Percentiles rank a stretch among this genome's conserved stretches.
phyloP scores from a whole-genome alignment of 23 tunicate species.

The Pegea sp. region DNA sequence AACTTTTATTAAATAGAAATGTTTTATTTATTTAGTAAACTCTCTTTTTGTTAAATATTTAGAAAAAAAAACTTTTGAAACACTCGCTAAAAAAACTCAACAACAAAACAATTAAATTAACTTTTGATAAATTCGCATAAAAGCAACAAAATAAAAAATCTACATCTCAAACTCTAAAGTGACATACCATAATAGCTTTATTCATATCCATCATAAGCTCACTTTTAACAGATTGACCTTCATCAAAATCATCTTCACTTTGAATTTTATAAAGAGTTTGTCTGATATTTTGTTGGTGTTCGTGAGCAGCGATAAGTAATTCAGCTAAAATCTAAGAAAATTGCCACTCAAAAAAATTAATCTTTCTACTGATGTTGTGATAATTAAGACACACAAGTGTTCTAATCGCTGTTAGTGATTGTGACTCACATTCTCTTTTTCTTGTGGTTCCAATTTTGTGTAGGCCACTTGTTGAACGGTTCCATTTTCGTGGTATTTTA shows the following conservation, averaged over 20 bases:
- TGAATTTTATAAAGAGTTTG: slow-evolving; percentile 28
- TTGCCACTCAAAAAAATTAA: neutral
- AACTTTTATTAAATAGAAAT: too few relatives aligned
- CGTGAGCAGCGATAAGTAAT: slow-evolving; percentile 54
- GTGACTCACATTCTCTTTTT: slow-evolving; percentile 52
- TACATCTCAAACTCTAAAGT: neutral
- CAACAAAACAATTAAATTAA: too few relatives aligned
- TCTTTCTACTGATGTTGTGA: too few relatives aligned
- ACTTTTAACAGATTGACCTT: slow-evolving; percentile 21
- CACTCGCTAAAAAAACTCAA: too few relatives aligned
- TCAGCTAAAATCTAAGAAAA: slow-evolving; percentile 57
- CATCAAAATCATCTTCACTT: slow-evolving; percentile 10
- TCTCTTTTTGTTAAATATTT: too few relatives aligned
- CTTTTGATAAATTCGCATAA: too few relatives aligned
- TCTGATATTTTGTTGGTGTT: slow-evolving; percentile 69
- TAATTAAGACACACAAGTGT: neutral
- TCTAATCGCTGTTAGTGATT: too few relatives aligned
- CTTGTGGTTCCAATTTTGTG: slow-evolving; percentile 60
- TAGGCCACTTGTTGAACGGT: slow-evolving; percentile 66
- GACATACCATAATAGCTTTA: slow-evolving; percentile 36
- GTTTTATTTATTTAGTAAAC: too few relatives aligned
- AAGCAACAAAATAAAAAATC: too few relatives aligned
- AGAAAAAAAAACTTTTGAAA: too few relatives aligned
- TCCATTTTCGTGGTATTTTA: slow-evolving; percentile 58
- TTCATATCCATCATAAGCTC: slow-evolving; percentile 88